Percentiles rank a stretch among this genome's conserved stretches.
Evolutionary conservation across 2,797 vertebrate species (phyloP).

Genomic region (Trematomus bernacchii): DNA sequence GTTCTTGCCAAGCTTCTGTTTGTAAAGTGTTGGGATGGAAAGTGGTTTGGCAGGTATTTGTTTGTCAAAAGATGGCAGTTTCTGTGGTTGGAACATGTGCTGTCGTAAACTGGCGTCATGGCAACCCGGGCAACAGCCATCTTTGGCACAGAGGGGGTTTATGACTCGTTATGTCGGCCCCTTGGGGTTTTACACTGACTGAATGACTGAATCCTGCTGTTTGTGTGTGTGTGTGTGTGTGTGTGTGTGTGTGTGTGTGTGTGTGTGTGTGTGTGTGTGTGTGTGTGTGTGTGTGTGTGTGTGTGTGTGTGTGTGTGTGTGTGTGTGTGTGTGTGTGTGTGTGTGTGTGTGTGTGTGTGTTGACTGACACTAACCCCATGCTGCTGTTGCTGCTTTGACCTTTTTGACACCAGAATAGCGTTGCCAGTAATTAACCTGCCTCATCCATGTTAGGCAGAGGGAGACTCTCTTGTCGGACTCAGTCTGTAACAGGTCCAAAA

Average conservation of each 20-base stretch:
- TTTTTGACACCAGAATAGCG: conserved; percentile 58
- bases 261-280: conserved; percentile 37
- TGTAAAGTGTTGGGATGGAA: no score
- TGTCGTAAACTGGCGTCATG: conserved; percentile 56
- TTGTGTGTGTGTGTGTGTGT: conserved; percentile 33
- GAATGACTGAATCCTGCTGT: conserved; percentile 67
- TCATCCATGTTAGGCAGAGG: conserved; percentile 39
- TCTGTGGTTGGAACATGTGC: conserved; percentile 21
- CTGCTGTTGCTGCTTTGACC: conserved; percentile 70
- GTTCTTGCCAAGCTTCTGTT: no score
- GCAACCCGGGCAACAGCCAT: conserved; percentile 50
- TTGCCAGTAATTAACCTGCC: conserved; percentile 67
- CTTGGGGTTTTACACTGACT: conserved; percentile 64
- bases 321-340: conserved; percentile 29
- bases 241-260: conserved; percentile 29
- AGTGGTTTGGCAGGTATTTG: conserved; percentile 4
- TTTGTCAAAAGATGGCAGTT: conserved; percentile 19
- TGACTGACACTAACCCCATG: conserved; percentile 67
- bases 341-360: conserved; percentile 39
- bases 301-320: conserved; percentile 28
- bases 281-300: conserved; percentile 16
- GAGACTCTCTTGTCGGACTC: conserved; percentile 34
- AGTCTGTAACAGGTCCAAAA: conserved; percentile 25
- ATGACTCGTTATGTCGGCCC: conserved; percentile 56
- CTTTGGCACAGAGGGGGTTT: conserved; percentile 53